Evolutionary conservation across 2,113 vertebrate genomes (phyloP), one percentile per base, ranked within the genome.

Genomic region (Melanerpes aurifrons): DNA sequence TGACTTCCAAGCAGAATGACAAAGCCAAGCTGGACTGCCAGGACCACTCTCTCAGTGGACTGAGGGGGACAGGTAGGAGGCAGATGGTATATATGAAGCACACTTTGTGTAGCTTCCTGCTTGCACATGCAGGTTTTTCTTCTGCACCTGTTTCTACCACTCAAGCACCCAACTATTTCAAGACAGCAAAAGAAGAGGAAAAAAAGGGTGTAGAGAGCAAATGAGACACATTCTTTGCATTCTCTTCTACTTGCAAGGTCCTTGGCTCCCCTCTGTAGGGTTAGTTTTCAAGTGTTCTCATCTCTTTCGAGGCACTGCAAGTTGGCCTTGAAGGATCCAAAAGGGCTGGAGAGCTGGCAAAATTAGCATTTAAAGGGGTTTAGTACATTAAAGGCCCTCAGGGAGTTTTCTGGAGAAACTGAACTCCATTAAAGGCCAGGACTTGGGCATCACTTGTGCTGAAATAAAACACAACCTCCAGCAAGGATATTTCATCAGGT

Each of bases 121-220:
- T 47, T 32, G 82, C 48, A 63, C 57, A 75, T 1, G 4, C 29
- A 75, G 59, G 62, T 67, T 80, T 84, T 72, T 43, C 40, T 72
- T 40, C 53, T 73, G 40, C 93, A 95, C 69, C 87, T 94, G 95
- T 31, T 92, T 48, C 72, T 74, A 83, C 67, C 74, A 77, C 76
- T 95, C 87, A 92, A 57, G 87, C 50, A 86, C 12, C 28, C 7
- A 92, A 74, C 71, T 85, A 95, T 88, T 94, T 90, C 82, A 89
- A 72, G 69, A 69, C 17, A 31, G 56, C 63, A 92, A 84, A 91
- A 61, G 20, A 37, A 62, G 83, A 53, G 4, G 9, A 32, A 31
- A 72, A 10, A 87, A 15, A 86, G 92, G 82, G 73, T 48, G 68
- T 37, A 76, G 75, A 87, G 11, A 29, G 25, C 14, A 59, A 29